These are phyloP conservation scores for Argyrosomus japonicus DNA, from an alignment of 2,113 vertebrate species.

Conservation along the genomic window DNA sequence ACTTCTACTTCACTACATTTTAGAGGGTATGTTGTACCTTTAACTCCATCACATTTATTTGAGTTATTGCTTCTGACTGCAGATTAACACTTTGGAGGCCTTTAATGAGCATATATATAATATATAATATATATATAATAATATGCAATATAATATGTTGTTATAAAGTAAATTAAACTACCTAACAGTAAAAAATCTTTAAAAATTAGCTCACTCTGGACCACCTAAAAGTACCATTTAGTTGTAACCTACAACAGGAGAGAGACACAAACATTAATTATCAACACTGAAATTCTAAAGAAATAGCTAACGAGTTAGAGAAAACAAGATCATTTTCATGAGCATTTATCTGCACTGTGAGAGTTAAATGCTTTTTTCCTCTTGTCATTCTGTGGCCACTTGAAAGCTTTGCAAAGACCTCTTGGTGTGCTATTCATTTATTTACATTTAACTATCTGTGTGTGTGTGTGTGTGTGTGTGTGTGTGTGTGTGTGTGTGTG, in stretches of 20 bases:
- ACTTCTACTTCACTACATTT: background rate
- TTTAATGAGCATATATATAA: background rate
- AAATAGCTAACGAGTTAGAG: background rate
- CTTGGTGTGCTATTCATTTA: background rate
- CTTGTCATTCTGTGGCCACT: background rate
- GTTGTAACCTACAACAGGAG: background rate
- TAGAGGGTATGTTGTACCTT: background rate
- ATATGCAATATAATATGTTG: background rate
- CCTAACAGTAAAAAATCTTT: background rate
- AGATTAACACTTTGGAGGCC: background rate
- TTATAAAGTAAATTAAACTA: background rate
- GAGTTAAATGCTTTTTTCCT: background rate
- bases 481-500: slow-evolving; percentile 5
- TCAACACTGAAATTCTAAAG: background rate
- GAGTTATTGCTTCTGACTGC: background rate
- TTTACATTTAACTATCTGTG: background rate
- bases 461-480: slow-evolving; percentile 8
- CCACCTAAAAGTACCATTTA: background rate
- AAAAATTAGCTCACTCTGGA: background rate
- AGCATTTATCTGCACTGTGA: background rate
- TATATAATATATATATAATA: too few relatives aligned
- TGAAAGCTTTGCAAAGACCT: background rate
- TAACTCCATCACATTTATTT: background rate
- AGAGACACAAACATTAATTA: background rate
- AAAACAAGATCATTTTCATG: background rate